Percentiles rank a stretch among this genome's conserved stretches.
phyloP scores from a whole-genome alignment of 2,113 vertebrate species.

The Xenopus tropicalis region DNA sequence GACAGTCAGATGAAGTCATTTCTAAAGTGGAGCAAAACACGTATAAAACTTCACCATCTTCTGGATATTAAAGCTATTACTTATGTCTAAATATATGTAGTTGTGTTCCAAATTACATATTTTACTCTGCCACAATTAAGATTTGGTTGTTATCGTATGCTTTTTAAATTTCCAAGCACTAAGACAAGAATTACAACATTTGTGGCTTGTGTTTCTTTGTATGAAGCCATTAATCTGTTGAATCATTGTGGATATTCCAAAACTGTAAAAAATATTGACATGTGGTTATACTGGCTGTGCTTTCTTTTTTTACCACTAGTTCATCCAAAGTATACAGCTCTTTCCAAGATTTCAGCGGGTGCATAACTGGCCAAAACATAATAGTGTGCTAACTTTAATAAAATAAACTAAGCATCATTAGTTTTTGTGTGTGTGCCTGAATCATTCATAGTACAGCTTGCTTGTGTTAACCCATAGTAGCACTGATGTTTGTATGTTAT shows the following conservation, averaged over 20 bases:
- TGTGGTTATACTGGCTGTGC: conserved; percentile 9
- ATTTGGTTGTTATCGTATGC: conserved; percentile 9
- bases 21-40: conserved; percentile 1
- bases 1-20: conserved; percentile 15
- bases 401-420: neutral
- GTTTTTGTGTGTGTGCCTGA: neutral
- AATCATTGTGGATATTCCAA: conserved; percentile 5
- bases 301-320: neutral
- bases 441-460: neutral
- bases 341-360: conserved; percentile 7
- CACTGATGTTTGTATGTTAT: neutral
- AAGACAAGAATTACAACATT: neutral
- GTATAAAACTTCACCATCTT: neutral
- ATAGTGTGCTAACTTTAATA: neutral
- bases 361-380: neutral
- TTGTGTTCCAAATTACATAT: conserved; percentile 22
- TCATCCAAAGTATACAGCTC: neutral
- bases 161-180: neutral
- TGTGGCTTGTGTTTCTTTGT: neutral
- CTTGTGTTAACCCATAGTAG: neutral
- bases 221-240: conserved; percentile 1
- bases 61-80: conserved; percentile 7
- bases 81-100: neutral
- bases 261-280: conserved; percentile 9
- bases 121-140: neutral